These are phyloP conservation scores for Phylloscopus trochiloides DNA, from an alignment of 2,113 vertebrate species.

Conservation along the genomic window DNA sequence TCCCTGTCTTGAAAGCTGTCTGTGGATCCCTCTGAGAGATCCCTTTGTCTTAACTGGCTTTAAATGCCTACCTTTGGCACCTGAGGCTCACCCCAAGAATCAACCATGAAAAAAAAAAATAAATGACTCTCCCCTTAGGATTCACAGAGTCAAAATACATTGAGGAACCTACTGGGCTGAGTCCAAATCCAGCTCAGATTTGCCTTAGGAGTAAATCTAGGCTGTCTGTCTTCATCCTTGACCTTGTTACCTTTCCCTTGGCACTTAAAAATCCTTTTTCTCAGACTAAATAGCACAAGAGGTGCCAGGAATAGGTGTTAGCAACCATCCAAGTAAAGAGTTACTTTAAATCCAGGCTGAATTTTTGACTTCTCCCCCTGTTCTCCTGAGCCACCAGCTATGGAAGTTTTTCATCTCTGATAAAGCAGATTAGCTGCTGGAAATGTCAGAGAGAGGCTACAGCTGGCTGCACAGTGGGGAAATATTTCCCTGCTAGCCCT, in stretches of 20 bases:
- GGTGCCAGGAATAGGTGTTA: background rate
- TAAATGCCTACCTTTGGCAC: background rate
- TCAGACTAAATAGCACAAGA: background rate
- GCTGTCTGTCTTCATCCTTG: background rate
- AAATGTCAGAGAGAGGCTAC: constrained; percentile 46
- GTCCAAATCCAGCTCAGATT: background rate
- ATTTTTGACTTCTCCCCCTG: constrained; percentile 24
- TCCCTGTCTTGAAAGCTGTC: background rate
- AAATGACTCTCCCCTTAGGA: background rate
- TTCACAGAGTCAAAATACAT: background rate
- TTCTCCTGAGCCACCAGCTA: constrained; percentile 24
- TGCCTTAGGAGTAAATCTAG: background rate
- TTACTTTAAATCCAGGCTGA: constrained; percentile 21
- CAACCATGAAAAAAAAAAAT: background rate
- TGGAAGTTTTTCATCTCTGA: constrained; percentile 19
- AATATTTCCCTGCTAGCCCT: constrained; percentile 43
- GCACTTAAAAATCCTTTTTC: background rate
- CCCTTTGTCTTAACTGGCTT: background rate
- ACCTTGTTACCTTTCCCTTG: background rate
- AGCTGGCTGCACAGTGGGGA: constrained; percentile 67
- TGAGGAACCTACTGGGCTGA: background rate
- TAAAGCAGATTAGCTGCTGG: constrained; percentile 50
- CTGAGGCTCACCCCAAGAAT: background rate
- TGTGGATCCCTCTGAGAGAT: background rate
- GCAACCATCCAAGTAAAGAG: constrained; percentile 4